phyloP scores from a whole-genome alignment of 2,113 vertebrate species.

The Corydoras sp. region DNA sequence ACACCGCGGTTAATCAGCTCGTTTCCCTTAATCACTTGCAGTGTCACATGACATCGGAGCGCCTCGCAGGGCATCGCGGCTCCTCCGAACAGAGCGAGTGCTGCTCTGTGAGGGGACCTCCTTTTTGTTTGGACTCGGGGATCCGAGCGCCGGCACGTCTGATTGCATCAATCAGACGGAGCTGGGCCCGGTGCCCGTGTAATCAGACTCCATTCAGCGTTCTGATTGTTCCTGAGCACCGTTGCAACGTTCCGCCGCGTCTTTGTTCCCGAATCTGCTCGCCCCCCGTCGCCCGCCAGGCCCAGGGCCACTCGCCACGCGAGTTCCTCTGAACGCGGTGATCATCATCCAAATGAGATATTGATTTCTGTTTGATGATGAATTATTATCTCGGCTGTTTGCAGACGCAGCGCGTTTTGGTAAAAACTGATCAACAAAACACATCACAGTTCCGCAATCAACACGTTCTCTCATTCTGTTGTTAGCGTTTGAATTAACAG shows the following conservation, averaged over 20 bases:
- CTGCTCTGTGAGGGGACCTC: too few species aligned
- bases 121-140: too few species aligned
- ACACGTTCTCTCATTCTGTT: too few species aligned
- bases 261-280: constrained; percentile 6
- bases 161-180: constrained; percentile 40
- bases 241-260: neutral
- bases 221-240: neutral
- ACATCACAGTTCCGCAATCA: too few species aligned
- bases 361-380: constrained; percentile 49
- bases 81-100: too few species aligned
- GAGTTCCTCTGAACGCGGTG: neutral
- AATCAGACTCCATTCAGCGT: constrained; percentile 17
- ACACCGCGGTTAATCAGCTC: too few species aligned
- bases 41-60: too few species aligned
- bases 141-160: neutral
- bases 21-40: too few species aligned
- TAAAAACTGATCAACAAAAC: too few species aligned
- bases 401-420: neutral
- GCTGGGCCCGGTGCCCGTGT: constrained; percentile 11
- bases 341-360: constrained; percentile 54
- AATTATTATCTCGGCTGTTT: constrained; percentile 18
- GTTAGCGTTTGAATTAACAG: too few species aligned
- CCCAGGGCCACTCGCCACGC: constrained; percentile 18
- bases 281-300: neutral
- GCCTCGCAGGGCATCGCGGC: too few species aligned